phyloP scores from a whole-genome alignment of 2,113 vertebrate species.

The Aleadryas rufinucha region DNA sequence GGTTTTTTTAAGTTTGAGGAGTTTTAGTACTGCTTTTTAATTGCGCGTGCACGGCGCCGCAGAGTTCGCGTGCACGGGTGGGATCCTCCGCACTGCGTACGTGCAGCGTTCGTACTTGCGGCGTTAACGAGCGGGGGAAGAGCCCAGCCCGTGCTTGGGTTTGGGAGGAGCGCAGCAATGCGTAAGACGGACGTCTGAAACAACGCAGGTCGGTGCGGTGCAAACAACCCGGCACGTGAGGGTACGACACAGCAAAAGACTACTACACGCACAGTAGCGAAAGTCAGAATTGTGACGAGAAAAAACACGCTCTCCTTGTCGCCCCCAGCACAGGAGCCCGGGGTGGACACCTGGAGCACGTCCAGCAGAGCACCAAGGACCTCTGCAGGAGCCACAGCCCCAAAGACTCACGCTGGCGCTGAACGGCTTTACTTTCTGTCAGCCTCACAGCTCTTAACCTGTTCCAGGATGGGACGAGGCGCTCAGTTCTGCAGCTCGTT shows the following conservation, averaged over 20 bases:
- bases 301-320: not conserved
- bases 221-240: not conserved
- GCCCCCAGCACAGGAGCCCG: too few relatives aligned
- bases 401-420: not conserved
- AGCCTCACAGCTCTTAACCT: not conserved
- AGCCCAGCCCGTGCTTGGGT: not conserved
- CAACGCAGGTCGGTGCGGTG: too few relatives aligned
- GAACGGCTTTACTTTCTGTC: not conserved
- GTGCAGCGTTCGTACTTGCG: not conserved
- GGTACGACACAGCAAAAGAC: not conserved
- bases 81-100: not conserved
- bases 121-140: not conserved
- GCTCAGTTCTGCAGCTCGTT: not conserved
- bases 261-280: not conserved
- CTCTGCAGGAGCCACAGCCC: not conserved
- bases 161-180: too few relatives aligned
- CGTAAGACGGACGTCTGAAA: not conserved
- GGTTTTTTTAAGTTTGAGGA: not conserved
- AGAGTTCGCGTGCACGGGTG: too few relatives aligned
- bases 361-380: not conserved
- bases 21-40: too few relatives aligned
- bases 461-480: too few relatives aligned
- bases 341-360: too few relatives aligned
- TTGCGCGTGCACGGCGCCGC: not conserved
- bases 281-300: not conserved